Base-by-base conservation (phyloP, 2,888 invertebrate species). In the Phaonia tiefii region DNA sequence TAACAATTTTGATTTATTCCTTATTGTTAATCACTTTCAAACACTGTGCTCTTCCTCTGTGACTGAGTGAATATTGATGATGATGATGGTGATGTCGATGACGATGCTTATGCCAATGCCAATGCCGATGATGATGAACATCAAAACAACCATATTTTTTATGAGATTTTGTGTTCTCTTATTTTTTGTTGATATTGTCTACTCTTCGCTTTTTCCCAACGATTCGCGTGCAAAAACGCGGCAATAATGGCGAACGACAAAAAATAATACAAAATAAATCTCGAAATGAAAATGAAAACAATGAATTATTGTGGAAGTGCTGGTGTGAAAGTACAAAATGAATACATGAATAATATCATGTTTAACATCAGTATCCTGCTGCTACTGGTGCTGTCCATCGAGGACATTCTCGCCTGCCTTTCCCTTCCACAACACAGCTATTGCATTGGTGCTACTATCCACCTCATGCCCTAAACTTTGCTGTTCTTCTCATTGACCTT, bases 281-380 rank as follows among this genome's bases (percentile, higher is more conserved):
- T 31, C 8, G 39, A 44, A 17, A 71, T 37, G 26, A 71, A 46
- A 65, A 56, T 78, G 51, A 42, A 63, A 63, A 42, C 63, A 63
- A 69, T 79, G 54, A 65, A 77, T 72, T 49, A 58, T 63, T 63
- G 63, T 39, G 39, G 11, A 37, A 20, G 60, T 60, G 42, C 46
- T 74, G 70, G 76, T 80, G 74, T 77, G 60, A 77, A 80, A 74
- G 77, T 66, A 76, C 76, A 77, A 74, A 44, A 80, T 77, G 58
- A 73, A 78, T 63, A 46, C 56, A 74, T 74, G 74, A 75, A 76
- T 71, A 74, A 74, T 70, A 77, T 42, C 65, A 74, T 56, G 73
- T 73, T 76, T 44, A 76, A 80, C 76, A 76, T 65, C 73, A 49
- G 51, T 77, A 71, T 74, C 74, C 76, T 77, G 76, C 77, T 80